Conservation (phyloP, 2,797 vertebrate genomes). For the Chaunax sp. region DNA sequence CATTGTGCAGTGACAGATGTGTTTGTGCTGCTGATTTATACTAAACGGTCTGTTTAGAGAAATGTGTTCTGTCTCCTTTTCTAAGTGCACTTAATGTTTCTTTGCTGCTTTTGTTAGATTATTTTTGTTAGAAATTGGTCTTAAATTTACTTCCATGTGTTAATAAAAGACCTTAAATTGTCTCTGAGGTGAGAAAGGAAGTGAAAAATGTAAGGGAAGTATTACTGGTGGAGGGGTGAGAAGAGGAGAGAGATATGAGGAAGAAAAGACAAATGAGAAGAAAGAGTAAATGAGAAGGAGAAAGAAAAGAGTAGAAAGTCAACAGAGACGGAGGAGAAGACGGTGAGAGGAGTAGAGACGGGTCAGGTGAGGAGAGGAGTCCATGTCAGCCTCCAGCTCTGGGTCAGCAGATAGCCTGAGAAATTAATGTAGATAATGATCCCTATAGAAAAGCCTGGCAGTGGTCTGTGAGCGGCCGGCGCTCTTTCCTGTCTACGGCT, state of each 20-base stretch:
- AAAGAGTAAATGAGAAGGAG: not conserved
- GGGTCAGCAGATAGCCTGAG: constrained; percentile 60
- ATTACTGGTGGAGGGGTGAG: not conserved
- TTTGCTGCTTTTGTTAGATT: not conserved
- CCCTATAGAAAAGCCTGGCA: constrained; percentile 41
- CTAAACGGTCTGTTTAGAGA: constrained; percentile 1
- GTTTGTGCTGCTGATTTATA: constrained; percentile 9
- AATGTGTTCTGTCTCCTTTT: not conserved
- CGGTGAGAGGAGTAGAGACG: constrained; percentile 2
- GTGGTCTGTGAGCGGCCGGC: not conserved
- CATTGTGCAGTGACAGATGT: too few species aligned
- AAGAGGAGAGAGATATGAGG: too few species aligned
- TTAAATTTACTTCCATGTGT: constrained; percentile 17
- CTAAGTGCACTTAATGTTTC: constrained; percentile 16
- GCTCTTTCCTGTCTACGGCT: not conserved
- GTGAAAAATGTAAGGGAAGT: too few species aligned
- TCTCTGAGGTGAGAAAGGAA: not conserved
- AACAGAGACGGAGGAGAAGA: too few species aligned
- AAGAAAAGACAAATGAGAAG: not conserved
- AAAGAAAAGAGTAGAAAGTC: constrained; percentile 13
- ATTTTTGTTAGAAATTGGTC: not conserved
- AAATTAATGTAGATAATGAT: constrained; percentile 80
- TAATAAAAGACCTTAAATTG: constrained; percentile 21
- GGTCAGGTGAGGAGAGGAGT: constrained; percentile 30
- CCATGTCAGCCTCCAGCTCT: constrained; percentile 29